A percentile compares a stretch with the other conserved stretches of the same genome.
phyloP scores from a whole-genome alignment of 2,113 vertebrate genomes.

The Poeciliopsis turrubarensis region DNA sequence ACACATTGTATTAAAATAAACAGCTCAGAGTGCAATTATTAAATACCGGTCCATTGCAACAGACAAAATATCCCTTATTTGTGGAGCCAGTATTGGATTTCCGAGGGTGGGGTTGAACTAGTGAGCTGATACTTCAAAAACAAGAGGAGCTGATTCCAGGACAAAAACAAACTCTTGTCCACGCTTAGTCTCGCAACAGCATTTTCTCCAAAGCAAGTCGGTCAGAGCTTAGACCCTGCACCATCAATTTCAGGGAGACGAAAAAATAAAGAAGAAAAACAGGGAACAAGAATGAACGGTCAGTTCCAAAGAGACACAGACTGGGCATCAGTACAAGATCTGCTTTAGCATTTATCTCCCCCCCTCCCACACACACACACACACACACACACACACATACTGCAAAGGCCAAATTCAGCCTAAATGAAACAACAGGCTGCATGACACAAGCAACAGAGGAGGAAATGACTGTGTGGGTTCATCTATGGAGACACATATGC shows the following conservation, averaged over 20 bases:
- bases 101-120: conserved; percentile 42
- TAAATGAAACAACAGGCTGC: conserved; percentile 67
- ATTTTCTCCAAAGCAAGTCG: conserved; percentile 46
- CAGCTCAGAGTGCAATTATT: conserved; percentile 47
- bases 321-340: conserved; percentile 30
- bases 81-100: conserved; percentile 41
- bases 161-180: conserved; percentile 62
- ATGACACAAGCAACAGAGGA: conserved; percentile 32
- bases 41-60: conserved; percentile 32
- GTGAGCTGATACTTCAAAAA: conserved; percentile 58
- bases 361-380: conserved; percentile 1
- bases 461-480: conserved; percentile 8
- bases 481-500: conserved; percentile 12
- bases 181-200: conserved; percentile 55
- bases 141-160: conserved; percentile 42
- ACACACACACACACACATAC: conserved; percentile 19
- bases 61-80: conserved; percentile 62
- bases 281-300: conserved; percentile 52
- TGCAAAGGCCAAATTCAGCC: conserved; percentile 44
- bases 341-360: conserved; percentile 69
- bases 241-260: conserved; percentile 10
- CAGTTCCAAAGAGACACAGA: conserved; percentile 49
- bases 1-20: conserved; percentile 51
- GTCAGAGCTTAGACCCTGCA: conserved; percentile 27
- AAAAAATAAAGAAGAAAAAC: conserved; percentile 19